A percentile compares a stretch with the other conserved stretches of the same genome.
Conservation (phyloP, 2,113 vertebrate genomes). For the Myotis yumanensis region DNA sequence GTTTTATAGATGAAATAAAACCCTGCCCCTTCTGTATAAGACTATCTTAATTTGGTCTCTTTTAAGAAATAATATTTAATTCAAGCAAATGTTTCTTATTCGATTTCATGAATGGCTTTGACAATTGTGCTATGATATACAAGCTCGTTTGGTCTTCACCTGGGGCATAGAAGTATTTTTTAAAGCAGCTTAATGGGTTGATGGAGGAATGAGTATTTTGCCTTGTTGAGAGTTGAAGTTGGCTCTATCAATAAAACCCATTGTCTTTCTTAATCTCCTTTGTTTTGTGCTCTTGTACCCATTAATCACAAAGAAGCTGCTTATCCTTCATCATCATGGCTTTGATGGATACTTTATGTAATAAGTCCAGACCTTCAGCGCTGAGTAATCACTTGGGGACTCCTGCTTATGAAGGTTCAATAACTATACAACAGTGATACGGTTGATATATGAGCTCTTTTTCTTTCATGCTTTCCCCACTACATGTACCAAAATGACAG, state of each 20-base stretch:
- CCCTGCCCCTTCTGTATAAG: background rate
- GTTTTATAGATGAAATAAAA: background rate
- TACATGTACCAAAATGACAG: slow-evolving; percentile 56
- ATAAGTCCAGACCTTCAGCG: slow-evolving; percentile 49
- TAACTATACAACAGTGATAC: background rate
- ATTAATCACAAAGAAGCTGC: slow-evolving; percentile 64
- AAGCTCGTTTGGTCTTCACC: background rate
- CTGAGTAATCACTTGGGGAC: slow-evolving; percentile 46
- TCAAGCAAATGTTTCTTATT: slow-evolving; percentile 2
- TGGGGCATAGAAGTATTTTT: background rate
- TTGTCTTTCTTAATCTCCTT: slow-evolving; percentile 47
- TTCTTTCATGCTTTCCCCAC: slow-evolving; percentile 57
- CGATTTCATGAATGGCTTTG: background rate
- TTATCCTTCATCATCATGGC: slow-evolving; percentile 63
- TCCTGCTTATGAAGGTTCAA: slow-evolving; percentile 56
- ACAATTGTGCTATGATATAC: background rate
- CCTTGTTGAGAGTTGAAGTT: background rate
- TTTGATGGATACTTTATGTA: slow-evolving; percentile 70
- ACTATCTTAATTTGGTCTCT: background rate
- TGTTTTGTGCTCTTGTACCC: slow-evolving; percentile 59
- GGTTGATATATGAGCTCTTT: slow-evolving; percentile 61
- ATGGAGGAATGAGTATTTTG: background rate
- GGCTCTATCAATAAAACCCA: slow-evolving; percentile 10
- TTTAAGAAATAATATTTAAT: slow-evolving; percentile 19
- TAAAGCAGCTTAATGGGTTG: slow-evolving; percentile 16